phyloP scores from a whole-genome alignment of 2,888 invertebrate species.

The Venusia cambrica region DNA sequence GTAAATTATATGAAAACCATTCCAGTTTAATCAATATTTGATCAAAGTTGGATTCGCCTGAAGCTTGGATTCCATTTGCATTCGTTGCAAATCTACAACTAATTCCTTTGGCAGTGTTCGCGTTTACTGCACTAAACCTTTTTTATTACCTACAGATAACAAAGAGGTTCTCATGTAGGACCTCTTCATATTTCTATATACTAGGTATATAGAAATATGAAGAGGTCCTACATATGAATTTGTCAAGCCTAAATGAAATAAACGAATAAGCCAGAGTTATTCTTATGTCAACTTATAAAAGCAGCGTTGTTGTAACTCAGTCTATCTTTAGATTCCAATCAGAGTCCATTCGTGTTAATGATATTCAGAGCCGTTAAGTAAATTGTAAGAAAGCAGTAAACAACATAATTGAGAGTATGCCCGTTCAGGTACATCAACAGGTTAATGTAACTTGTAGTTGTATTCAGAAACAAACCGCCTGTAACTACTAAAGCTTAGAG shows the following conservation, averaged over 20 bases:
- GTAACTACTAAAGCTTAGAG: too few relatives aligned
- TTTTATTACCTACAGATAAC: too few relatives aligned
- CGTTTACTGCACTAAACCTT: too few relatives aligned
- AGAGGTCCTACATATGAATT: too few relatives aligned
- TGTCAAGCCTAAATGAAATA: too few relatives aligned
- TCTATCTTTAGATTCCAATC: conserved; percentile 9
- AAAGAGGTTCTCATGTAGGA: too few relatives aligned
- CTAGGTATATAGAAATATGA: not conserved
- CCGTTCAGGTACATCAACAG: conserved; percentile 3
- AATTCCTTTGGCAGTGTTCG: conserved; percentile 11
- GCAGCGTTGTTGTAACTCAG: conserved; percentile 2
- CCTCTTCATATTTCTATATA: not conserved
- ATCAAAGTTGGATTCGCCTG: conserved; percentile 7
- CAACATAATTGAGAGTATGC: conserved; percentile 10
- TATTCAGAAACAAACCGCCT: too few relatives aligned
- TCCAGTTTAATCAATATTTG: conserved; percentile 17
- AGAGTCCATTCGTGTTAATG: conserved; percentile 10
- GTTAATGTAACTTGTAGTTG: too few relatives aligned
- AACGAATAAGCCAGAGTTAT: not conserved
- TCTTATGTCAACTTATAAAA: conserved; percentile 4
- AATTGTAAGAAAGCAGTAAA: conserved; percentile 13
- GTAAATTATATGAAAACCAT: conserved; percentile 14
- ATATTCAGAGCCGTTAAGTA: conserved; percentile 13
- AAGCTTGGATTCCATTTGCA: conserved; percentile 11
- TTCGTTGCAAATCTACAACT: conserved; percentile 9